Evolutionary conservation across 2,888 invertebrate species (phyloP).

Genomic region (Metellina segmentata): DNA sequence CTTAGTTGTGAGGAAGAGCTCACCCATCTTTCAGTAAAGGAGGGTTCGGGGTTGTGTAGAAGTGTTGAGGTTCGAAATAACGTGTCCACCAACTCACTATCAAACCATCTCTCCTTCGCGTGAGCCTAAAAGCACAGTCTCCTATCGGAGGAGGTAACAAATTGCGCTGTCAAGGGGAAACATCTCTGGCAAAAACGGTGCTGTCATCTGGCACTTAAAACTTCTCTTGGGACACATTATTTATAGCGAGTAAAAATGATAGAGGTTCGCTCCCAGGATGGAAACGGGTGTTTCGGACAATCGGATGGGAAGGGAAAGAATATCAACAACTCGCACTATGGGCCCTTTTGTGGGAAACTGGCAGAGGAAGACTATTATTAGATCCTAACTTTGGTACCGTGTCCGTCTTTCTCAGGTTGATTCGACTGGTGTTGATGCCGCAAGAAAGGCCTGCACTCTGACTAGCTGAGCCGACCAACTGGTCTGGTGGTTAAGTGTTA

Average conservation of each 20-base stretch:
- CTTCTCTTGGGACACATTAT: conserved; percentile 35
- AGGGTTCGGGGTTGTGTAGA: neutral
- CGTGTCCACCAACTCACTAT: neutral
- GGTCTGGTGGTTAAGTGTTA: no score
- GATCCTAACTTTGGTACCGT: neutral
- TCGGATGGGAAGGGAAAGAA: neutral
- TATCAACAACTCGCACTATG: neutral
- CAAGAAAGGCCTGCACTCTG: no score
- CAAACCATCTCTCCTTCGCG: neutral
- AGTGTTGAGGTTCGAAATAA: neutral
- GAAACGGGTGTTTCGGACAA: conserved; percentile 5
- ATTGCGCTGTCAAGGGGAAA: conserved; percentile 47
- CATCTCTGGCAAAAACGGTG: conserved; percentile 21
- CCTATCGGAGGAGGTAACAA: conserved; percentile 27
- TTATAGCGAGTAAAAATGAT: conserved; percentile 38
- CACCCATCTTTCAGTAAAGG: neutral
- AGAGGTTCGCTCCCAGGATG: neutral
- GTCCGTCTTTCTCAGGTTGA: no score
- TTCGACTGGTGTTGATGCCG: no score
- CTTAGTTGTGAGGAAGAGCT: neutral
- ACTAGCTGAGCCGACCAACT: no score
- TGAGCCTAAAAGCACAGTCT: no score
- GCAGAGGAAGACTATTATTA: neutral
- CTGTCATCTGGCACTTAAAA: conserved; percentile 62
- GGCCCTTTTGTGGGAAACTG: neutral